Base-by-base conservation (phyloP, 2,888 invertebrate genomes). In the Aphodius granarius region DNA sequence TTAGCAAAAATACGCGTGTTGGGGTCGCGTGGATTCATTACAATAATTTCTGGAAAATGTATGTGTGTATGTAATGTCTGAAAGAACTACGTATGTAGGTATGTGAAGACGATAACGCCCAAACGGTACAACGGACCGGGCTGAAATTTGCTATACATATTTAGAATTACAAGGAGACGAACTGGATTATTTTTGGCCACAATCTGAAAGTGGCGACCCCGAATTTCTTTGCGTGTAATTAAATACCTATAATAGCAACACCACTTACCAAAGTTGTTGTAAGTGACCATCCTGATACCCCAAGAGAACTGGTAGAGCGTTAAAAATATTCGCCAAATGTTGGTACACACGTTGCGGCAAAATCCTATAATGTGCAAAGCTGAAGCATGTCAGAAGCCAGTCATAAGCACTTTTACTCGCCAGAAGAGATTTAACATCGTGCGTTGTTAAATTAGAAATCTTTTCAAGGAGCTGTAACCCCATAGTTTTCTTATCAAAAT, bases 391-490 rank as follows among this genome's bases (percentile, higher is more conserved):
- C 6, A 80, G 63, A 65, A 80, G 76, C 82, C 81, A 81, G 9
- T 70, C 19, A 6, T 17, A 22, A 4, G 62, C 66, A 43, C 16
- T 6, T 18, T 72, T 62, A 18, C 15, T 21, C 17, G 13, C 16
- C 16, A 72, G n/a, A 18, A 20, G 20, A 15, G n/a, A 17, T 43
- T 23, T 72, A 43, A 43, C 2, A 43, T 13, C 43, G 13, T 3
- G 6, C 4, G 21, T 22, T 13, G 71, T 15, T 19, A 73, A 76
- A 64, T 62, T 17, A 17, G 73, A 22, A 17, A 81, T 62, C 66
- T 78, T 78, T 68, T 78, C 79, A n/a, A 84, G 68, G 70, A 82
- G 82, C 71, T 82, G 81, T 4, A 84, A 63, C 22, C 83, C 84
- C 23, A 76, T 62, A 16, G 77, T 21, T 23, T 71, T 77, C n/a